Percentiles rank a stretch among this genome's conserved stretches.
phyloP scores from a whole-genome alignment of 2,888 invertebrate genomes.

The Eupithecia inturbata region DNA sequence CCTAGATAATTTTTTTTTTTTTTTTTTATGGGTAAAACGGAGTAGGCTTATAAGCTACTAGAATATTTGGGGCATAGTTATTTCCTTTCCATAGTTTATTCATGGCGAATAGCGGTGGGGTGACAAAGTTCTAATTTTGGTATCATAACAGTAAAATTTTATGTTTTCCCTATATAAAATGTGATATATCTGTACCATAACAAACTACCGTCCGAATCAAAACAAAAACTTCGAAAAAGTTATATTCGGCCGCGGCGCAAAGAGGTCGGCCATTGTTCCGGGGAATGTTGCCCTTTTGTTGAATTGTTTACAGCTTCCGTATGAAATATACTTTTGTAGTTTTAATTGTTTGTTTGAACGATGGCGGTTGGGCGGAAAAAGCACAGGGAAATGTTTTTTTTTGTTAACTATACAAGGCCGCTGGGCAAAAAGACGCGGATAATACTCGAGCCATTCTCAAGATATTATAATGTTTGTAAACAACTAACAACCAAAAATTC shows the following conservation, averaged over 20 bases:
- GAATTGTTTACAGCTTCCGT: conserved; percentile 34
- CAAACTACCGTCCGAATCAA: conserved; percentile 11
- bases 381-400: not conserved
- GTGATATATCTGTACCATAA: not conserved
- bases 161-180: not conserved
- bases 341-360: conserved; percentile 31
- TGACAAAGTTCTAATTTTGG: not conserved
- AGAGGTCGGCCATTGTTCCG: conserved; percentile 37
- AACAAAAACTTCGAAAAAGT: conserved; percentile 36
- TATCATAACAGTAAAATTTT: not conserved
- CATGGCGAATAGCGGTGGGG: not conserved
- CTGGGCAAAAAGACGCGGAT: not conserved
- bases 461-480: too few species aligned
- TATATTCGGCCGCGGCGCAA: conserved; percentile 34
- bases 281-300: conserved; percentile 36
- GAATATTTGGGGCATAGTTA: not conserved
- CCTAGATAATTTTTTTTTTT: too few species aligned
- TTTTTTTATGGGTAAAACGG: not conserved
- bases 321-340: conserved; percentile 34
- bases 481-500: too few species aligned
- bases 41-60: not conserved
- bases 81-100: not conserved
- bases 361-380: not conserved
- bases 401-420: not conserved
- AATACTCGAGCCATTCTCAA: too few species aligned